phyloP scores from a whole-genome alignment of 2,113 vertebrate genomes.

The Naja naja region DNA sequence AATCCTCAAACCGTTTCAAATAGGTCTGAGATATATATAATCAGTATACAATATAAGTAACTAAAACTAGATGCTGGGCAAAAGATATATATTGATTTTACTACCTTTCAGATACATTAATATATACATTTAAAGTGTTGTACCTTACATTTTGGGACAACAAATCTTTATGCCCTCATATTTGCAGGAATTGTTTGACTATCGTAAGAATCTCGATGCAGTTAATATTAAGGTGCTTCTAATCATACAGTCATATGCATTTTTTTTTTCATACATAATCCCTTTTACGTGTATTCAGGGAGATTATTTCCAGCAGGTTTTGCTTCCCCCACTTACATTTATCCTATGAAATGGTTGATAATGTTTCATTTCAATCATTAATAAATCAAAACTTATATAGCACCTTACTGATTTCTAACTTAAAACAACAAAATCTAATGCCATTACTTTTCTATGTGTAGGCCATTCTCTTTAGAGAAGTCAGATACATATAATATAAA shows the following conservation, averaged over 20 bases:
- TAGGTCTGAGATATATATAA: background rate
- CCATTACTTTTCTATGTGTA: background rate
- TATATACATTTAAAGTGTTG: background rate
- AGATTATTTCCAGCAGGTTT: background rate
- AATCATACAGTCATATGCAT: background rate
- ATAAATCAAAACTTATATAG: background rate
- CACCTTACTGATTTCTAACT: background rate
- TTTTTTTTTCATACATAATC: background rate
- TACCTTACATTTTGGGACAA: background rate
- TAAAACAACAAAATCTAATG: background rate
- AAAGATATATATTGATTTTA: background rate
- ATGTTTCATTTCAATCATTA: background rate
- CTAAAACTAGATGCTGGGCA: background rate
- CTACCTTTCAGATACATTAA: background rate
- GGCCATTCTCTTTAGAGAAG: constrained; percentile 6
- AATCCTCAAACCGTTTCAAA: background rate
- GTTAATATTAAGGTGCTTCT: background rate
- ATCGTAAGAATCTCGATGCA: background rate
- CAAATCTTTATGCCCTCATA: background rate
- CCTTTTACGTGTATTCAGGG: background rate
- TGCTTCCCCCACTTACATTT: background rate
- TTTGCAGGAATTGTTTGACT: background rate
- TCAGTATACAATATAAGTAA: background rate
- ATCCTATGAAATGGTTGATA: background rate
- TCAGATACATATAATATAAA: background rate